Evolutionary conservation across 23 tunicate genomes (phyloP).

Genomic region (Halocynthia roretzi): DNA sequence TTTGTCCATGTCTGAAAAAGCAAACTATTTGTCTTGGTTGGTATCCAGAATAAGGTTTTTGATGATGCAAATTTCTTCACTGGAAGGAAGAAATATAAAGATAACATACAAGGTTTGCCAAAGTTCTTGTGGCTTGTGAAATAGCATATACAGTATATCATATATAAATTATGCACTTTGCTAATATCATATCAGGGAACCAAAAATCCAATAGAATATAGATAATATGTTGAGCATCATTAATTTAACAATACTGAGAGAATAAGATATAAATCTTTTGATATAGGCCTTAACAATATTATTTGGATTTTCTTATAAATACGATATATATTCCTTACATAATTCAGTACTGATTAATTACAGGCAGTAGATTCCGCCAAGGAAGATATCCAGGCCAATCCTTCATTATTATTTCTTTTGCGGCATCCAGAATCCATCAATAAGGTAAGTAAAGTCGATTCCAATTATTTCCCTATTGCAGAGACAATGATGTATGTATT

Average conservation of each 20-base stretch:
- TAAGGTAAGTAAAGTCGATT: constrained; percentile 5
- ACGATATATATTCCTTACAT: neutral
- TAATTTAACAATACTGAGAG: no score
- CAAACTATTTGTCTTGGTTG: constrained; percentile 3
- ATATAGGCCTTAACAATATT: no score
- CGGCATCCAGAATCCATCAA: neutral
- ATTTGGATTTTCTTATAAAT: no score
- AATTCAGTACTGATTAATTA: neutral
- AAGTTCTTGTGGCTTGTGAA: no score
- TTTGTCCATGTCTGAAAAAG: constrained; percentile 3
- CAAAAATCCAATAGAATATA: no score
- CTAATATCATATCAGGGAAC: no score
- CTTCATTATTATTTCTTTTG: neutral
- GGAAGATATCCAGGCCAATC: neutral
- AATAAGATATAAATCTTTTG: no score
- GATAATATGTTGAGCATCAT: no score
- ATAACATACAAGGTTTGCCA: neutral
- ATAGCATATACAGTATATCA: no score
- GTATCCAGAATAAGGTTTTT: constrained; percentile 1
- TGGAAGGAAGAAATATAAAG: neutral
- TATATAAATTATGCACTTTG: no score
- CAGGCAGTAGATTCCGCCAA: neutral
- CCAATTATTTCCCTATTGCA: neutral
- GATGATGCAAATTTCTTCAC: constrained; percentile 2
- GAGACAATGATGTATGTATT: neutral